Base-by-base conservation (phyloP, 2,888 invertebrate species). In the Coremacera marginata region DNA sequence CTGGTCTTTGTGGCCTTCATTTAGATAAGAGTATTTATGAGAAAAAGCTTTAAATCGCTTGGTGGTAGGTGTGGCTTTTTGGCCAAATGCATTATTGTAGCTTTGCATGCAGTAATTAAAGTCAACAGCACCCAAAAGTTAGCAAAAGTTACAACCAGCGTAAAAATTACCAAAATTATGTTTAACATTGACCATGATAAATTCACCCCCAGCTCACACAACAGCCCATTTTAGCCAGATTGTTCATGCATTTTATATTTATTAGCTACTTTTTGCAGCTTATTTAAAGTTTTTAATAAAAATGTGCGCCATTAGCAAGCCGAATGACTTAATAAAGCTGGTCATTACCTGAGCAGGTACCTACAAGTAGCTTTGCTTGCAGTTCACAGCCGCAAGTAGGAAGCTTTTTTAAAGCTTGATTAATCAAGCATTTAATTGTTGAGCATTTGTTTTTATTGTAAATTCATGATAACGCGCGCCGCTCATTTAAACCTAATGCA, bases 391-490 rank as follows among this genome's bases (percentile, higher is more conserved):
- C 22, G 16, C 60, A 27, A 25, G 49, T 44, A 34, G 14, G 8
- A 19, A 19, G 16, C 37, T n/a, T 37, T 65, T 65, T 37, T n/a
- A 22, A 25, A 67, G 55, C 70, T 70, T 37, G 11, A 8, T 34
- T 70, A 70, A 70, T 70, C 57, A 70, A 70, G 70, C 34, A 19
- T 57, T 57, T 57, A 57, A 70, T 31, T 57, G 55, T 31, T 57
- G n/a, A 37, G 55, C 5, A 27, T 52, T 34, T 27, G 70, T 34
- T 70, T 34, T 52, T 31, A 31, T 55, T 57, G 49, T 55, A 51
- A 19, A 27, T 55, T 55, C 34, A 65, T 65, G 51, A 51, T 70
- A 25, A 51, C 37, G 44, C n/a, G 34, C 8, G 22, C 4, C 44
- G 44, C 60, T 14, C 60, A 22, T 60, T 60, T 25, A 60, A 14